These are phyloP conservation scores for Diplolepis rosae DNA, from an alignment of 2,888 invertebrate genomes.

Conservation along the genomic window DNA sequence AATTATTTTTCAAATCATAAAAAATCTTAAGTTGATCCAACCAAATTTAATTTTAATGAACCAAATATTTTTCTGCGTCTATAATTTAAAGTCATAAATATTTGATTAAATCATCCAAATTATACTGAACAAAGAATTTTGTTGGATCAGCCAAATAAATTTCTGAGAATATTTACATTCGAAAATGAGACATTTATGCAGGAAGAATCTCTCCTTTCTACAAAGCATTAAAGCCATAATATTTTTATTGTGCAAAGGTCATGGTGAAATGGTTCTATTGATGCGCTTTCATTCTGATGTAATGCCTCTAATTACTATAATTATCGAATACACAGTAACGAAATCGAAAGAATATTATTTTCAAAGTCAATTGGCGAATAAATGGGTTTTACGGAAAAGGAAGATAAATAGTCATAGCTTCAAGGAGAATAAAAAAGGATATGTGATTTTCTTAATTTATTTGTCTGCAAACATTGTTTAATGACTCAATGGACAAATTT, in stretches of 20 bases:
- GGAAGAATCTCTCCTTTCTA: neutral
- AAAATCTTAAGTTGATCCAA: no score
- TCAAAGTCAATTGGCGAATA: neutral
- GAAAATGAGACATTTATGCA: no score
- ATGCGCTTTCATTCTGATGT: neutral
- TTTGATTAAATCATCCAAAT: no score
- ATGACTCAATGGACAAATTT: neutral
- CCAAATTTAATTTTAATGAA: no score
- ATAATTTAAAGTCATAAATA: no score
- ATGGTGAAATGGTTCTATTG: neutral
- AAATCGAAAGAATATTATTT: conserved; percentile 5
- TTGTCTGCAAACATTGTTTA: neutral
- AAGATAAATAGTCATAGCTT: neutral
- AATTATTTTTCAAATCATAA: no score
- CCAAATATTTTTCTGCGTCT: no score
- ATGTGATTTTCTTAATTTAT: neutral
- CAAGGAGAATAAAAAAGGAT: neutral
- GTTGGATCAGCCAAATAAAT: no score
- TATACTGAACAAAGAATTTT: no score
- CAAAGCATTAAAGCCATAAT: neutral
- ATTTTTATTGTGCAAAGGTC: neutral
- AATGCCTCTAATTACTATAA: neutral
- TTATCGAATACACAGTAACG: conserved; percentile 2
- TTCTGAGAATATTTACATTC: no score
- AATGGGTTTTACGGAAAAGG: neutral